Percentiles rank a stretch among this genome's conserved stretches.
Conservation (phyloP, 92 coral and sea anemone species). For the Zoanthus gigantus region DNA sequence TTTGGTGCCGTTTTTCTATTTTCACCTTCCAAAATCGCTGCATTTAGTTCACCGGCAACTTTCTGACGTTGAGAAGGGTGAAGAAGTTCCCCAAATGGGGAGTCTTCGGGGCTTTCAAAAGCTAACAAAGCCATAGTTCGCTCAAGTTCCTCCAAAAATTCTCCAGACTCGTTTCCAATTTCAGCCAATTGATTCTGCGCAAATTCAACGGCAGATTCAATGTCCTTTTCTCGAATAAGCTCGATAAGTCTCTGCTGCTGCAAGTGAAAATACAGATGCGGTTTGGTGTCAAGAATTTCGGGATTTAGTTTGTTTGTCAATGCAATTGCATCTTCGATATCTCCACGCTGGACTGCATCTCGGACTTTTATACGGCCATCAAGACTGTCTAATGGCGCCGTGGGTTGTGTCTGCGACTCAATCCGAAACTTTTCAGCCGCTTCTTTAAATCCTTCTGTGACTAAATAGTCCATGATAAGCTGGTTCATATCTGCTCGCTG, state of each 20-base stretch:
- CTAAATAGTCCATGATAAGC: conserved; percentile 96
- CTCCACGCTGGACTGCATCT: conserved; percentile 97
- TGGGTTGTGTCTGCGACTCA: conserved; percentile 94
- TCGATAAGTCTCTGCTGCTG: conserved; percentile 98
- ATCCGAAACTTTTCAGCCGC: conserved; percentile 98
- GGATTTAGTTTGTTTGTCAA: conserved; percentile 96
- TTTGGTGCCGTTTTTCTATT: conserved; percentile 90
- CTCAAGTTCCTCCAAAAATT: conserved; percentile 94
- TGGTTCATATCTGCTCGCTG: conserved; percentile 98
- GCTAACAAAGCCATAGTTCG: conserved; percentile 98
- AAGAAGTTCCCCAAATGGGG: conserved; percentile 93
- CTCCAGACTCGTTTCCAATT: conserved; percentile 93
- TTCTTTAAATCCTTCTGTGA: conserved; percentile 99
- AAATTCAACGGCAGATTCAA: conserved; percentile 97
- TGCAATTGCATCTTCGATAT: conserved; percentile 90
- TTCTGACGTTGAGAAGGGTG: conserved; percentile 97
- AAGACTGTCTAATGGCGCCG: conserved; percentile 86
- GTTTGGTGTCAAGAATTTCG: conserved; percentile 94
- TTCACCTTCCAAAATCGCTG: conserved; percentile 95
- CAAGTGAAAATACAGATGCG: conserved; percentile 86
- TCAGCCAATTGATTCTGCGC: conserved; percentile 99
- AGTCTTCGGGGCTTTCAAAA: conserved; percentile 96
- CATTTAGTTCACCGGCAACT: conserved; percentile 98
- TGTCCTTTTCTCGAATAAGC: conserved; percentile 92
- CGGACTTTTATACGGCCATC: conserved; percentile 96